Conservation (phyloP, 2,797 vertebrate genomes). For the Sebastes taczanowskii region DNA sequence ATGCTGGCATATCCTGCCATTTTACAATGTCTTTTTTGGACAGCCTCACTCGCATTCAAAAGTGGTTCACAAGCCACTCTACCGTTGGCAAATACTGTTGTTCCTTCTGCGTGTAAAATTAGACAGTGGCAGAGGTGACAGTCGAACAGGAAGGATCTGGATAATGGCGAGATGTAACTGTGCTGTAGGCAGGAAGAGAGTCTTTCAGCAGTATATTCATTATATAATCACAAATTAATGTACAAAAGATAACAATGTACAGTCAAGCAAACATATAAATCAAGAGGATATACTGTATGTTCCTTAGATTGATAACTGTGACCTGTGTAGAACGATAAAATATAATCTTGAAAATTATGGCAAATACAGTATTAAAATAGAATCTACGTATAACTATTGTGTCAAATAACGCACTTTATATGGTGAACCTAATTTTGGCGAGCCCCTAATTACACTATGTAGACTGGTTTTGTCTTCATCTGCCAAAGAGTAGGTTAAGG, state of each 20-base stretch:
- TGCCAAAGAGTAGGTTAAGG: slow-evolving; percentile 75
- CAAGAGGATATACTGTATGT: slow-evolving; percentile 50
- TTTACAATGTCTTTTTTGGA: slow-evolving; percentile 40
- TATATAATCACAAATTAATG: slow-evolving; percentile 62
- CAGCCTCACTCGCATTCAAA: slow-evolving; percentile 35
- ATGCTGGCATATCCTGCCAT: slow-evolving; percentile 63
- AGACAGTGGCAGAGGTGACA: background rate
- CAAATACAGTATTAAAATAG: slow-evolving; percentile 61
- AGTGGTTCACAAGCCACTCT: slow-evolving; percentile 25
- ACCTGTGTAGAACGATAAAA: slow-evolving; percentile 62
- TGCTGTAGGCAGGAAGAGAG: slow-evolving; percentile 19
- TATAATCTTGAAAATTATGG: slow-evolving; percentile 56
- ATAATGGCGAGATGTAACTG: background rate
- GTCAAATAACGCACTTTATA: slow-evolving; percentile 80
- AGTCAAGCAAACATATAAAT: slow-evolving; percentile 56
- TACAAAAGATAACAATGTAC: slow-evolving; percentile 62
- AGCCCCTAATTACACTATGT: slow-evolving; percentile 51
- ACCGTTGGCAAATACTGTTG: slow-evolving; percentile 13
- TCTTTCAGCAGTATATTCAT: slow-evolving; percentile 50
- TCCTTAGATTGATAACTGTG: slow-evolving; percentile 68
- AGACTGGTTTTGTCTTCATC: slow-evolving; percentile 66
- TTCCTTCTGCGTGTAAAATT: slow-evolving; percentile 32
- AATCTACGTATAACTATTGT: slow-evolving; percentile 65
- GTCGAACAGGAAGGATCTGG: background rate
- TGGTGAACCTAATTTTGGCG: slow-evolving; percentile 60